Evolutionary conservation across 2,797 vertebrate genomes (phyloP).

Genomic region (Myripristis jacobus): DNA sequence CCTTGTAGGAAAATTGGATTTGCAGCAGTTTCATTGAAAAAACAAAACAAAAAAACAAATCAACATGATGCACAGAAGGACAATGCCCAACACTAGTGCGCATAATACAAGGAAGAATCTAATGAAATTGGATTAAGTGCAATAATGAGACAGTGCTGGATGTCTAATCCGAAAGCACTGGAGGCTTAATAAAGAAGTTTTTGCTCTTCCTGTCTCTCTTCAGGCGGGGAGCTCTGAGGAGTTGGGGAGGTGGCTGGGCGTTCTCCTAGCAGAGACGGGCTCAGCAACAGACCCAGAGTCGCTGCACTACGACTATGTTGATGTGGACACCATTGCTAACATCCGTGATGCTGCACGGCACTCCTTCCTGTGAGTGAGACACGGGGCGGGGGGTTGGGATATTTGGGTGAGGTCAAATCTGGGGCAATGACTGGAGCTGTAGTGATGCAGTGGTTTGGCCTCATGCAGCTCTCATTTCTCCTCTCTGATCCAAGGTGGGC

Average conservation of each 20-base stretch:
- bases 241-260: slow-evolving; percentile 95
- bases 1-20: no score
- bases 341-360: slow-evolving; percentile 93
- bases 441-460: slow-evolving; percentile 16
- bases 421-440: slow-evolving; percentile 12
- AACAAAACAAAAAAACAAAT: no score
- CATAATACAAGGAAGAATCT: no score
- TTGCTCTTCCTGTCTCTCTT: neutral
- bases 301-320: slow-evolving; percentile 96
- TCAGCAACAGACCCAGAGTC: slow-evolving; percentile 89
- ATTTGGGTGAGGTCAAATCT: slow-evolving; percentile 30
- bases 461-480: slow-evolving; percentile 5
- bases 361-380: slow-evolving; percentile 94
- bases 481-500: slow-evolving; percentile 84
- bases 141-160: no score
- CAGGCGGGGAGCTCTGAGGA: slow-evolving; percentile 94
- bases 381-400: neutral
- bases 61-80: no score
- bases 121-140: no score
- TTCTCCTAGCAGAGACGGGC: slow-evolving; percentile 93
- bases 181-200: neutral
- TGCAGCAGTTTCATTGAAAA: no score
- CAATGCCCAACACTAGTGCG: no score
- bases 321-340: slow-evolving; percentile 95
- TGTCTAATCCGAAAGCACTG: no score